Evolutionary conservation across 2,888 invertebrate genomes (phyloP).

Genomic region (Xestobium rufovillosum): DNA sequence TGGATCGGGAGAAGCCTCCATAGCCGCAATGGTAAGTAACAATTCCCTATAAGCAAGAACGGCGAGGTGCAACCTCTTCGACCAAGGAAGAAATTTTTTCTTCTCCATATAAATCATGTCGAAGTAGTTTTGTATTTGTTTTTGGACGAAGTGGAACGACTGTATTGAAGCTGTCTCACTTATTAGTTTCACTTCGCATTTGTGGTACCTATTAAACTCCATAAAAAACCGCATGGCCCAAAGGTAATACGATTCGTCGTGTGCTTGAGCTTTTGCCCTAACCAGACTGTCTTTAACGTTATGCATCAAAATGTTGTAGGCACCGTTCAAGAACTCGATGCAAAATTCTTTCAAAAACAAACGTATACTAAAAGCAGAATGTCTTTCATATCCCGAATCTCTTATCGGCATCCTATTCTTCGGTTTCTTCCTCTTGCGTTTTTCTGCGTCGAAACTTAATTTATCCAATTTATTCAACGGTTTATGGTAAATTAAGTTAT

Average conservation of each 20-base stretch:
- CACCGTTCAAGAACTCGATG: constrained; percentile 82
- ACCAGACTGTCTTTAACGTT: constrained; percentile 72
- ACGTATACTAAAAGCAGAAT: constrained; percentile 83
- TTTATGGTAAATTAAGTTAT: constrained; percentile 83
- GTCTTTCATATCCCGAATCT: constrained; percentile 55
- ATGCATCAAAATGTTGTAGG: constrained; percentile 89
- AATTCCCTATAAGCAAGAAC: constrained; percentile 76
- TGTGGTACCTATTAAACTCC: constrained; percentile 89
- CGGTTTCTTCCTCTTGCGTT: constrained; percentile 61
- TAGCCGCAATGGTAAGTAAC: constrained; percentile 69
- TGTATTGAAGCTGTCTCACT: constrained; percentile 92
- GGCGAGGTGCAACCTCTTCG: constrained; percentile 76
- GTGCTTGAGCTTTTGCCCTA: constrained; percentile 60
- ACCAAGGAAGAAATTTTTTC: constrained; percentile 75
- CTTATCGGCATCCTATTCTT: constrained; percentile 70
- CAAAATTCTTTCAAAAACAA: constrained; percentile 92
- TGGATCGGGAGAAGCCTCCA: constrained; percentile 69
- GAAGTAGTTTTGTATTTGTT: constrained; percentile 77
- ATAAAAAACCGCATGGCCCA: constrained; percentile 95
- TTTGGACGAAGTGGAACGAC: constrained; percentile 91
- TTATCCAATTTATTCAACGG: constrained; percentile 69
- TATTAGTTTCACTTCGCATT: constrained; percentile 80
- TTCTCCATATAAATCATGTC: constrained; percentile 83
- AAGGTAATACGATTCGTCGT: constrained; percentile 90
- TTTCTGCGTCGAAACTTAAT: constrained; percentile 70